phyloP scores from a whole-genome alignment of 1,140 invertebrate species.

The Gonioctena quinquepunctata region DNA sequence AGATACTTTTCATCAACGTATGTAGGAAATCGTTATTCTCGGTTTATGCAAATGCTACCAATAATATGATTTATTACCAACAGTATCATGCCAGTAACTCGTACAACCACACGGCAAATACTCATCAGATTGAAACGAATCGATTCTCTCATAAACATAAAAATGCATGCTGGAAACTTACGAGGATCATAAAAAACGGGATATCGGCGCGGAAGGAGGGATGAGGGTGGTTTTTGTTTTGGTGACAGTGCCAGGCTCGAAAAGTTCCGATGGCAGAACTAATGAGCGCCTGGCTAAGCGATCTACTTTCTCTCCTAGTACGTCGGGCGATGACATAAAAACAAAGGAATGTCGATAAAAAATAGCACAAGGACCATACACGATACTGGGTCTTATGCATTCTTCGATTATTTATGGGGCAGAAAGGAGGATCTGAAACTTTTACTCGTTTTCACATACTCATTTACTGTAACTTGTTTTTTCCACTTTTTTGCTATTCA shows the following conservation, averaged over 20 bases:
- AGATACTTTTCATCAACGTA: too few relatives aligned
- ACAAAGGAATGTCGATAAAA: too few relatives aligned
- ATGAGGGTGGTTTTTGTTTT: conserved; percentile 27
- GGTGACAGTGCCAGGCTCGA: conserved; percentile 34
- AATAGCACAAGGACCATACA: too few relatives aligned
- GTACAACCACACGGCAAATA: not conserved
- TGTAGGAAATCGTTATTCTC: too few relatives aligned
- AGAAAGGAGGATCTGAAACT: too few relatives aligned
- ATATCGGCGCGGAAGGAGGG: conserved; percentile 24
- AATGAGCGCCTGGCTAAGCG: not conserved
- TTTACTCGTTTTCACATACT: too few relatives aligned
- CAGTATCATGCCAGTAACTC: conserved; percentile 6
- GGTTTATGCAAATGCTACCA: too few relatives aligned
- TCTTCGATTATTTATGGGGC: too few relatives aligned
- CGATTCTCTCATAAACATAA: not conserved
- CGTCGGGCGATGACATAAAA: not conserved
- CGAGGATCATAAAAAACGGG: not conserved
- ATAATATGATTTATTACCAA: too few relatives aligned
- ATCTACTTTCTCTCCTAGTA: not conserved
- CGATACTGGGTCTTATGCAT: too few relatives aligned
- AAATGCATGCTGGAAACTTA: not conserved
- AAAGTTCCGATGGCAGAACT: conserved; percentile 17
- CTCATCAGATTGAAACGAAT: not conserved
- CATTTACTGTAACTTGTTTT: too few relatives aligned
- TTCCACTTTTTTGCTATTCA: too few relatives aligned